Evolutionary conservation across 2,113 vertebrate genomes (phyloP).

Genomic region (Amphiprion ocellaris): DNA sequence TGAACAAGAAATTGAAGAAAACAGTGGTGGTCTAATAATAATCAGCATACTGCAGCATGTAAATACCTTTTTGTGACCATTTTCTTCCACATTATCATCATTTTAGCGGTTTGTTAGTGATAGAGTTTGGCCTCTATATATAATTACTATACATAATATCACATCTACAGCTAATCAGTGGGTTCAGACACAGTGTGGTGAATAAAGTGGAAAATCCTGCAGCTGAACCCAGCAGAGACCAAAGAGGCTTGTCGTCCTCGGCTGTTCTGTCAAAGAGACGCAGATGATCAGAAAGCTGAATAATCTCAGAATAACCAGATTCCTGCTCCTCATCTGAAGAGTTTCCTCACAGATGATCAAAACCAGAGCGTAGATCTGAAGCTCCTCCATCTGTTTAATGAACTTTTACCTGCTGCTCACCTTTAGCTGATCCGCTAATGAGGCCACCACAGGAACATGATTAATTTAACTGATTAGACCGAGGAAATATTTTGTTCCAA

Average conservation of each 20-base stretch:
- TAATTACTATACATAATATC: too few species aligned
- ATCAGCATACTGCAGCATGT: too few species aligned
- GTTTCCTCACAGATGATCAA: slow-evolving; percentile 8
- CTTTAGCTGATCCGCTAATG: not conserved
- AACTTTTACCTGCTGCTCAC: not conserved
- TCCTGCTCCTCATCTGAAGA: not conserved
- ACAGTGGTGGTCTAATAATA: too few species aligned
- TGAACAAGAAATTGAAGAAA: too few species aligned
- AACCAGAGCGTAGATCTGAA: not conserved
- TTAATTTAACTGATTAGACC: too few species aligned
- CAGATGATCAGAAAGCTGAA: slow-evolving; percentile 31
- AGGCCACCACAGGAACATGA: not conserved
- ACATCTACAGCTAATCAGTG: too few species aligned
- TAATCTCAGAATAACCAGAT: slow-evolving; percentile 17
- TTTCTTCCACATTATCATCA: too few species aligned
- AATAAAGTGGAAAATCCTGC: slow-evolving; percentile 8
- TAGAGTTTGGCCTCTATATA: too few species aligned
- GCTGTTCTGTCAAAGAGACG: slow-evolving; percentile 11
- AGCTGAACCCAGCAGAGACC: slow-evolving; percentile 7
- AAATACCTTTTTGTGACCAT: too few species aligned
- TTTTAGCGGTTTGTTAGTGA: too few species aligned
- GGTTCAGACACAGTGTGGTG: not conserved
- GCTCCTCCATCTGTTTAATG: not conserved
- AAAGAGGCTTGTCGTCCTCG: slow-evolving; percentile 8
- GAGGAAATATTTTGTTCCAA: too few species aligned